Base-by-base conservation (phyloP, 1,140 invertebrate genomes). In the Pectinophora gossypiella region DNA sequence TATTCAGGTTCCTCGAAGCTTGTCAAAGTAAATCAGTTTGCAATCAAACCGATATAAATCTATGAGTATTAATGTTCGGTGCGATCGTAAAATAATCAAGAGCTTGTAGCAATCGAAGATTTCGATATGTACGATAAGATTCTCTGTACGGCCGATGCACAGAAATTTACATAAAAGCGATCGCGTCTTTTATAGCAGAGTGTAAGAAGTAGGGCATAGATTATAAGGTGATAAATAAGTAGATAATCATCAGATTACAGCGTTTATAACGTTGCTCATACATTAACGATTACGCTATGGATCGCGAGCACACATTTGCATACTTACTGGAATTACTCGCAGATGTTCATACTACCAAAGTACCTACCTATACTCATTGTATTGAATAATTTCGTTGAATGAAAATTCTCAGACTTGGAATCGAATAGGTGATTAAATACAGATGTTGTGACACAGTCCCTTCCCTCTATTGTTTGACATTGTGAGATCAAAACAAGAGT, bases 241-340 rank as follows among this genome's bases (percentile, higher is more conserved):
- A 9, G 27, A 12, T 32, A 32, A 32, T 32, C 27, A 7, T 32
- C 27, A 1, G 23, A 56, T 59, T 54, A 51, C 46, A 36, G 27
- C 32, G 53, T 54, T 45, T 57, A 47, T 44, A 57, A n/a, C 27
- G 9, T n/a, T n/a, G n/a, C n/a, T n/a, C n/a, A n/a, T n/a, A n/a
- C n/a, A n/a, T n/a, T n/a, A n/a, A n/a, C n/a, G n/a, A n/a, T n/a
- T n/a, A n/a, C n/a, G n/a, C n/a, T n/a, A n/a, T n/a, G n/a, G n/a
- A n/a, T n/a, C n/a, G n/a, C n/a, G n/a, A n/a, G n/a, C n/a, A n/a
- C n/a, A n/a, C n/a, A n/a, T n/a, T n/a, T n/a, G n/a, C n/a, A n/a
- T n/a, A n/a, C n/a, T n/a, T n/a, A n/a, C n/a, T n/a, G n/a, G n/a
- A n/a, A n/a, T n/a, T n/a, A n/a, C n/a, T n/a, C n/a, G n/a, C n/a